Conservation (phyloP, 2,797 vertebrate species). For the Hippopotamyrus pictus region DNA sequence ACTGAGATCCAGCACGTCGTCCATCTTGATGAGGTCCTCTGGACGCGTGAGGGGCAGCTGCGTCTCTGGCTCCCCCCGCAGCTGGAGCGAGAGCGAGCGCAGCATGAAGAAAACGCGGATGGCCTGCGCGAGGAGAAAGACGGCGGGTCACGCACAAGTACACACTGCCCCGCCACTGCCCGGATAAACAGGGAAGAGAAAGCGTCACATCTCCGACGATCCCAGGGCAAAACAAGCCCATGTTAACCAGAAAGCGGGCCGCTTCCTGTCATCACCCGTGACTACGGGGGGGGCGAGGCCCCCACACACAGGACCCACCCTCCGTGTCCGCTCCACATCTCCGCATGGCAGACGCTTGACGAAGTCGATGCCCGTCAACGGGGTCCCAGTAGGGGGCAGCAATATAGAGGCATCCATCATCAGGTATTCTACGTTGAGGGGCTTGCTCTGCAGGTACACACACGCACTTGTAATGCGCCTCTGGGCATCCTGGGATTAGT, state of each 20-base stretch:
- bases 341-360: conserved; percentile 94
- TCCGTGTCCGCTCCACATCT: conserved; percentile 88
- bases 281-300: background rate
- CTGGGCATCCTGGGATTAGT: background rate
- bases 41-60: conserved; percentile 88
- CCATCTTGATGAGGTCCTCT: conserved; percentile 90
- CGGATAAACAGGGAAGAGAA: background rate
- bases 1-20: conserved; percentile 96
- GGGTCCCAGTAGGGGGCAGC: conserved; percentile 91
- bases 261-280: background rate
- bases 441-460: conserved; percentile 72
- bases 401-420: conserved; percentile 98
- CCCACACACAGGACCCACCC: conserved; percentile 57
- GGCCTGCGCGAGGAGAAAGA: conserved; percentile 59
- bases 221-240: background rate
- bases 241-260: background rate
- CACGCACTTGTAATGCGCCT: background rate
- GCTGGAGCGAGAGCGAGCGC: conserved; percentile 80
- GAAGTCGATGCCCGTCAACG: conserved; percentile 94
- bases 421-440: conserved; percentile 95
- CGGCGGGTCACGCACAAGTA: background rate
- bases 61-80: conserved; percentile 81
- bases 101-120: conserved; percentile 97
- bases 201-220: background rate
- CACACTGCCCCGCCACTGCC: background rate